Percentiles rank a stretch among this genome's conserved stretches.
phyloP scores from a whole-genome alignment of 2,113 vertebrate species.

The Henicopernis longicauda region DNA sequence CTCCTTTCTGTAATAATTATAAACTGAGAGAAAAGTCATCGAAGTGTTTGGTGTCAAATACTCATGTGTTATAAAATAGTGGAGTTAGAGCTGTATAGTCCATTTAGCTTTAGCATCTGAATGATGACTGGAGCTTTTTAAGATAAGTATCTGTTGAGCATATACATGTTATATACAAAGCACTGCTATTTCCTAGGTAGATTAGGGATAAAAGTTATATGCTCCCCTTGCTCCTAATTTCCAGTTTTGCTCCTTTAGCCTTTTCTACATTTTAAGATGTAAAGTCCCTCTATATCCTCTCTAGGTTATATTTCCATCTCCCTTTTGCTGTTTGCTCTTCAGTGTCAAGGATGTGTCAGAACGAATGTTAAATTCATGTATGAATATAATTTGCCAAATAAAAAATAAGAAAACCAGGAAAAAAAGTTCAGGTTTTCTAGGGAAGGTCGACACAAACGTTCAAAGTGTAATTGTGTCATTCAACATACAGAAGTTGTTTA shows the following conservation, averaged over 20 bases:
- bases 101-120: neutral
- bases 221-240: neutral
- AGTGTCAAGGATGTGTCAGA: neutral
- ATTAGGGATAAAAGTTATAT: neutral
- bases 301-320: neutral
- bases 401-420: neutral
- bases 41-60: neutral
- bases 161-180: neutral
- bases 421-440: neutral
- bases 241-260: neutral
- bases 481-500: neutral
- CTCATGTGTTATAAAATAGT: neutral
- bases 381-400: neutral
- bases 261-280: neutral
- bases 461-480: neutral
- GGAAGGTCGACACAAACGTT: neutral
- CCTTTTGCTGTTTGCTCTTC: neutral
- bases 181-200: neutral
- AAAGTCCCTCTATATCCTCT: neutral
- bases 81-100: neutral
- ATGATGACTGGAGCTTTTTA: neutral
- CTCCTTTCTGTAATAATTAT: neutral
- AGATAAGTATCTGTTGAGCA: neutral
- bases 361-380: neutral
- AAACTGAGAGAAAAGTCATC: neutral